These are phyloP conservation scores for Ephialtes manifestator DNA, from an alignment of 2,888 invertebrate species.

Conservation along the genomic window DNA sequence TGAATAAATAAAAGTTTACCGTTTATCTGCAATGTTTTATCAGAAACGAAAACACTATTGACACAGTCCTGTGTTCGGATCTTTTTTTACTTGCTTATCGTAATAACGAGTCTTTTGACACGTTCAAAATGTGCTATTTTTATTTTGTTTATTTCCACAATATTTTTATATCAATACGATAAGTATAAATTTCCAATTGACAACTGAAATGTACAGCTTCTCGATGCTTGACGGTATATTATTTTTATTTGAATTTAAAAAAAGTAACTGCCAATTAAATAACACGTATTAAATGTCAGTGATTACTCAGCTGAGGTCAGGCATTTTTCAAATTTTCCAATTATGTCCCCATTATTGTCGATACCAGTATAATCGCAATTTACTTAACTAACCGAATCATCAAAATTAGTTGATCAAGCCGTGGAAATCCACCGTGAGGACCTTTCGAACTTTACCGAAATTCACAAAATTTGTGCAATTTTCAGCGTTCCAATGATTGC, in stretches of 20 bases:
- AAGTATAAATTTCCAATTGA: neutral
- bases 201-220: too few relatives aligned
- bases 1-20: neutral
- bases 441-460: neutral
- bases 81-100: neutral
- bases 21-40: neutral
- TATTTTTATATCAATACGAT: neutral
- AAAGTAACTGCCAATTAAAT: neutral
- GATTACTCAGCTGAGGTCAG: too few relatives aligned
- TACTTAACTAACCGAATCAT: constrained; percentile 70
- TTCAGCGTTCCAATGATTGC: neutral
- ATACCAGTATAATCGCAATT: constrained; percentile 53
- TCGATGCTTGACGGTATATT: too few relatives aligned
- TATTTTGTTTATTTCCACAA: neutral
- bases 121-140: neutral
- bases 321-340: neutral
- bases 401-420: constrained; percentile 60
- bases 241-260: neutral
- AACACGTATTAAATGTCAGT: neutral
- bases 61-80: too few relatives aligned
- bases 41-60: neutral
- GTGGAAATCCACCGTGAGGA: neutral
- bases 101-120: too few relatives aligned
- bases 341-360: neutral
- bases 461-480: neutral